These are phyloP conservation scores for Pangasianodon gigas DNA, from an alignment of 2,113 vertebrate genomes.

Conservation along the genomic window DNA sequence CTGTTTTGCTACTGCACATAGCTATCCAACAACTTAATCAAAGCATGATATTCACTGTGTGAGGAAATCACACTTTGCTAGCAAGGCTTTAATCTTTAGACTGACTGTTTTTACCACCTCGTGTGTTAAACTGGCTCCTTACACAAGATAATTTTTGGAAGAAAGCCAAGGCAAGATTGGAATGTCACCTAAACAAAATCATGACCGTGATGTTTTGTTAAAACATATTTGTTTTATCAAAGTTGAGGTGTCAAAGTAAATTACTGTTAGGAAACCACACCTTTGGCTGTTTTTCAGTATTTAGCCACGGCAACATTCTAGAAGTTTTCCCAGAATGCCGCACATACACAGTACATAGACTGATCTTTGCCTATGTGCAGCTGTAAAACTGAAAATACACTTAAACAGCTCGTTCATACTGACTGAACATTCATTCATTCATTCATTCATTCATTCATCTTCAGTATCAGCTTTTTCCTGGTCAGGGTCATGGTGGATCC, in stretches of 20 bases:
- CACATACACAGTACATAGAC: too few relatives aligned
- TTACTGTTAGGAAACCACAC: too few relatives aligned
- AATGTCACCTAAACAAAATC: not conserved
- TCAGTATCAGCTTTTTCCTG: too few relatives aligned
- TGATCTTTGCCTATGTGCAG: too few relatives aligned
- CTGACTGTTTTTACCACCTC: not conserved
- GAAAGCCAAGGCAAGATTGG: not conserved
- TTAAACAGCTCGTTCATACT: too few relatives aligned
- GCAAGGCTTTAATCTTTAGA: not conserved
- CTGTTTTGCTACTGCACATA: not conserved
- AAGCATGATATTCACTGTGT: not conserved
- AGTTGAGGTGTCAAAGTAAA: not conserved
- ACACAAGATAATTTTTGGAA: not conserved
- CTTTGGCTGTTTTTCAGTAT: too few relatives aligned
- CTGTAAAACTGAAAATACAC: too few relatives aligned
- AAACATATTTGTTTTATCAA: not conserved
- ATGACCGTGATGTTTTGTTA: not conserved
- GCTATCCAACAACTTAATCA: not conserved
- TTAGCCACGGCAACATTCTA: too few relatives aligned
- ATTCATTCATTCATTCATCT: too few relatives aligned
- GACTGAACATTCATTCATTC: too few relatives aligned
- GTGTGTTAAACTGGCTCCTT: not conserved
- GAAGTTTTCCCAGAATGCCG: too few relatives aligned
- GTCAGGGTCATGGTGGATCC: too few relatives aligned
- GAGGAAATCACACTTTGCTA: not conserved